Evolutionary conservation across 2,888 invertebrate species (phyloP), one percentile per base, ranked within the genome.

Genomic region (Tribolium freemani): DNA sequence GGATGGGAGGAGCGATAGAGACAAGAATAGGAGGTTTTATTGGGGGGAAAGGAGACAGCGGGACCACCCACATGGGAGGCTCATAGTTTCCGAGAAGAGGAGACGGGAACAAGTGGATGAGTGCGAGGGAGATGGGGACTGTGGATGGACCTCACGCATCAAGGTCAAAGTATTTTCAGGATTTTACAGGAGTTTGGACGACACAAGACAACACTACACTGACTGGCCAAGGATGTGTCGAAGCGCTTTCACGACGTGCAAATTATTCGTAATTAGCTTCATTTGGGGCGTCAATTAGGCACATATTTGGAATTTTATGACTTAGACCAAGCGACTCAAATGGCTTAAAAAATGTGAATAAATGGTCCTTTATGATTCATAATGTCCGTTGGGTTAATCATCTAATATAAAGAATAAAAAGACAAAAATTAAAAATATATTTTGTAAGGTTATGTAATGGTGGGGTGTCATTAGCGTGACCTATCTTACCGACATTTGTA

Each of bases 91-190:
- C 13, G 11, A 54, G 30, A 68, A 31, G 63, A 57, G 57, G 21
- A 68, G 10, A 61, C 30, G 31, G 68, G n/a, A 51, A 31, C 16
- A 50, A 9, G 45, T 21, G 44, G 11, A 54, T n/a, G 48, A 4
- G 56, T 8, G 38, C 4, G 69, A 48, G 5, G 53, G 56, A 68
- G 72, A 72, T 63, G 63, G 11, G 9, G 38, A 5, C 30, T 2
- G 45, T 13, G 16, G 45, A 60, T 56, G 50, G 71, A 71, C 71
- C 71, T 50, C 71, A 71, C 71, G 46, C 71, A 31, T 48, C 71
- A 71, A 71, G 71, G 71, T 58, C 71, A 66, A 60, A 66, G 50
- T 57, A 71, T 71, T 71, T 71, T 56, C 44, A 48, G 26, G 30
- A 46, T 44, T 6, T 9, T 21, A 30, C 3, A 13, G 48, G 46